Percentiles rank a stretch among this genome's conserved stretches.
These are phyloP conservation scores for Spodoptera frugiperda DNA, from an alignment of 1,140 invertebrate species.

Conservation along the genomic window DNA sequence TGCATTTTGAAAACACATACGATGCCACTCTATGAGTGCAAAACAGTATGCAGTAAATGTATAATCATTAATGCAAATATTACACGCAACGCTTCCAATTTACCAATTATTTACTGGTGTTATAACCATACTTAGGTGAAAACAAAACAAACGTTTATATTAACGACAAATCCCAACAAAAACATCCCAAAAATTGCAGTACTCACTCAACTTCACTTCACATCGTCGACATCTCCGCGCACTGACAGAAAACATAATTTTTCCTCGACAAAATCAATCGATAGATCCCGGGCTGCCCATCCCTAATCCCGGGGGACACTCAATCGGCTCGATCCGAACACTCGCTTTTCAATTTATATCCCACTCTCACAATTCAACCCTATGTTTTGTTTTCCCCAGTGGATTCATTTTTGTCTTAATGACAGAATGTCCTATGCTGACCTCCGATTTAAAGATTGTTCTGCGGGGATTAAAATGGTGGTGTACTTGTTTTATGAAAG, in stretches of 20 bases:
- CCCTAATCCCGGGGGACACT: slow-evolving; percentile 67
- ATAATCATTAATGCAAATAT: too few species aligned
- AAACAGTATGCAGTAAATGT: too few species aligned
- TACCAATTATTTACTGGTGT: too few species aligned
- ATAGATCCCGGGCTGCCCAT: slow-evolving; percentile 53
- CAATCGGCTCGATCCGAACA: slow-evolving; percentile 50
- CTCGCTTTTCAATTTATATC: slow-evolving; percentile 76
- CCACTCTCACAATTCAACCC: slow-evolving; percentile 52
- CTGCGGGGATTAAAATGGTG: background rate
- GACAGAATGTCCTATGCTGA: slow-evolving; percentile 21
- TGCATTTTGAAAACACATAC: too few species aligned
- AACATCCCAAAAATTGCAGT: too few species aligned
- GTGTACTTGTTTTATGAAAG: background rate
- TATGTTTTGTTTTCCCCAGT: slow-evolving; percentile 61
- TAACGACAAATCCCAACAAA: too few species aligned
- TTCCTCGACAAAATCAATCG: slow-evolving; percentile 33
- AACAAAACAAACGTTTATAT: too few species aligned
- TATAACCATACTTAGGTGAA: too few species aligned
- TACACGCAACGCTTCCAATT: too few species aligned
- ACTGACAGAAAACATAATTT: slow-evolving; percentile 10
- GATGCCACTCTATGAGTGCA: too few species aligned
- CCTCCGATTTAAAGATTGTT: slow-evolving; percentile 8
- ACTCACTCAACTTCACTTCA: too few species aligned
- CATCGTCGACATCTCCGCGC: too few species aligned
- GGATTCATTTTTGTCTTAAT: slow-evolving; percentile 48